Evolutionary conservation across 2,888 invertebrate species (phyloP), one percentile per base, ranked within the genome.

Genomic region (Timema cristinae): DNA sequence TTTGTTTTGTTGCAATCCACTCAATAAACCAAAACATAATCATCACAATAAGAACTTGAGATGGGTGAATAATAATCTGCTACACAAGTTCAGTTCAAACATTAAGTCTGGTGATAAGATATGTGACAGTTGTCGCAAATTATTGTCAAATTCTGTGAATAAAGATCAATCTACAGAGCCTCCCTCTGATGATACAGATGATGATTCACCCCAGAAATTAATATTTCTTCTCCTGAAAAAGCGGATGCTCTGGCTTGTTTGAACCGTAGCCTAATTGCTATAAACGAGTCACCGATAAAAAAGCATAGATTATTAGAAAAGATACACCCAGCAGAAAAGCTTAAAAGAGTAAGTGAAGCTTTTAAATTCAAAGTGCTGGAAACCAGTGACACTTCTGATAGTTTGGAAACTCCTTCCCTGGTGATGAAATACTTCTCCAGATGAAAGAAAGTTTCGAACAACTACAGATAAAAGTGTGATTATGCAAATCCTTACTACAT

Each of bases 1-100:
- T 61, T 61, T 61, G 61, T 61, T 61, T 61, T 61, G 61, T 32
- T 61, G 61, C 32, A 16, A 61, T 61, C 16, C 32, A 16, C 61
- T 61, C 32, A 15, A 32, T 61, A 61, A 61, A 2, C 61, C 61
- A 61, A 16, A 61, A 9, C 61, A 61, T 16, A 61, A 61, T 16
- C 5, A 47, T 2, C 61, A 61, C 32, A 61, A 61, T 8, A 61
- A 61, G 2, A 61, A 61, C 1, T 61, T 61, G 48, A 61, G 16
- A 61, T 11, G 7, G 61, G 15, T 61, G 13, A 61, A 48, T 61
- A 61, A 61, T 61, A 13, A 61, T 16, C 7, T n/a, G 7, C 6
- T 61, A 61, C 8, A 61, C 16, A 61, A 61, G 48, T 61, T 61
- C 4, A 61, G 32, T 61, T 61, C 61, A 63, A 7, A 63, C 2